Evolutionary conservation across 2,113 vertebrate species (phyloP).

Genomic region (Nematolebias whitei): DNA sequence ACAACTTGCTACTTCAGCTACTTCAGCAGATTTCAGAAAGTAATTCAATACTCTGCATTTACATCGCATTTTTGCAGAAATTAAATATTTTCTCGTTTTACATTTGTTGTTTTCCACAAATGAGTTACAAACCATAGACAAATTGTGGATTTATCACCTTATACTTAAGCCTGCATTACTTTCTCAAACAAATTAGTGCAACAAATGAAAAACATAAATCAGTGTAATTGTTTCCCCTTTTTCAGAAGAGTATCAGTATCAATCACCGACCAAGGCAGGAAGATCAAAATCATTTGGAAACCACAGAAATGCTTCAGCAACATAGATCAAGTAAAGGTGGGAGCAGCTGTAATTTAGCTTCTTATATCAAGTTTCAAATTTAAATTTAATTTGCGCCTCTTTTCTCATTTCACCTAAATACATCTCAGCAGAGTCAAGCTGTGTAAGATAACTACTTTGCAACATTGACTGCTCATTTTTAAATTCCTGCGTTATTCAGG

Average conservation of each 20-base stretch:
- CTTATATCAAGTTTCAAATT: slow-evolving; percentile 6
- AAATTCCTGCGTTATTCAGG: not conserved
- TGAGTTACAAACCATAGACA: slow-evolving; percentile 13
- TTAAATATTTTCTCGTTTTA: too few species aligned
- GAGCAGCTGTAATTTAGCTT: slow-evolving; percentile 11
- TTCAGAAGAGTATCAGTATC: slow-evolving; percentile 53
- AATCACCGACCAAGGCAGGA: slow-evolving; percentile 39
- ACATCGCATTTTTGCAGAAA: too few species aligned
- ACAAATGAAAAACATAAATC: slow-evolving; percentile 64
- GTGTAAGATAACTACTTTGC: not conserved
- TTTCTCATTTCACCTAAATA: not conserved
- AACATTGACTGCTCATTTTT: not conserved
- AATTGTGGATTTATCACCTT: slow-evolving; percentile 13
- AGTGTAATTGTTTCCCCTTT: slow-evolving; percentile 45
- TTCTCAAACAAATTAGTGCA: slow-evolving; percentile 45
- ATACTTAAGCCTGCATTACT: slow-evolving; percentile 36
- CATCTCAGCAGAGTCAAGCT: not conserved
- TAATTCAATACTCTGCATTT: too few species aligned
- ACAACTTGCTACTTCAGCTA: too few species aligned
- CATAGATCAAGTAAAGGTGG: slow-evolving; percentile 34
- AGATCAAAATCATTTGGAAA: too few species aligned
- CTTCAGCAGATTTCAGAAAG: too few species aligned
- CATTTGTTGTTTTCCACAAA: not conserved
- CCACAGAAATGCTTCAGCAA: slow-evolving; percentile 23
- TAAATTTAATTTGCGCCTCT: slow-evolving; percentile 17